These are phyloP conservation scores for Corapipo altera DNA, from an alignment of 2,113 vertebrate species.

Conservation along the genomic window DNA sequence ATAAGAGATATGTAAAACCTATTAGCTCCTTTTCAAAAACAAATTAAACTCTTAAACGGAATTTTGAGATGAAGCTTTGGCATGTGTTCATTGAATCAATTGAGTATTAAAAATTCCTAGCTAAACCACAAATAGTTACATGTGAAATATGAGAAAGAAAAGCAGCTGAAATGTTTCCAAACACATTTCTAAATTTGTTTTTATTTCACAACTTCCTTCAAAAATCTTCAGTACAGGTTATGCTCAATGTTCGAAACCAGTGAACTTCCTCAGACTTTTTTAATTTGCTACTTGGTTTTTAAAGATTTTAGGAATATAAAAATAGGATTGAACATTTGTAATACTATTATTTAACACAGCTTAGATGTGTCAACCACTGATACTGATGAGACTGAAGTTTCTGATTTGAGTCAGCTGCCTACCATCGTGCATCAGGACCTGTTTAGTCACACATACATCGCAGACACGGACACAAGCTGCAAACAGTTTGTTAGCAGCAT, in stretches of 20 bases:
- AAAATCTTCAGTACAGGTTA: neutral
- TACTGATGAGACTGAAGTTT: neutral
- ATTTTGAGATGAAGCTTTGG: conserved; percentile 22
- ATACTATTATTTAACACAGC: neutral
- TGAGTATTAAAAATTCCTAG: conserved; percentile 61
- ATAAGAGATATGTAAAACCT: conserved; percentile 13
- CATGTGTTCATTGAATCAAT: conserved; percentile 31
- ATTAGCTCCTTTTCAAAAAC: conserved; percentile 37
- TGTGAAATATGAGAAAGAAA: conserved; percentile 3
- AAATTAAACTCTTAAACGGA: conserved; percentile 32
- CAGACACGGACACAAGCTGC: neutral
- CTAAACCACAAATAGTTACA: conserved; percentile 29
- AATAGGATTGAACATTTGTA: neutral
- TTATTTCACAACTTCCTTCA: conserved; percentile 9
- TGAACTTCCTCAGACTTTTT: neutral
- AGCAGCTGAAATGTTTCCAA: conserved; percentile 11
- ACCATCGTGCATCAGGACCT: neutral
- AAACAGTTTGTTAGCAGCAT: neutral
- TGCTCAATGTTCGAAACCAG: neutral
- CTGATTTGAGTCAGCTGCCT: neutral
- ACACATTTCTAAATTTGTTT: neutral
- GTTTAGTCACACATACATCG: neutral
- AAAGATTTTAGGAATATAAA: neutral
- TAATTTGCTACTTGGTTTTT: neutral
- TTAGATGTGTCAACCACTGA: neutral